Evolutionary conservation across 2,113 vertebrate genomes (phyloP).

Genomic region (Pongo pygmaeus): DNA sequence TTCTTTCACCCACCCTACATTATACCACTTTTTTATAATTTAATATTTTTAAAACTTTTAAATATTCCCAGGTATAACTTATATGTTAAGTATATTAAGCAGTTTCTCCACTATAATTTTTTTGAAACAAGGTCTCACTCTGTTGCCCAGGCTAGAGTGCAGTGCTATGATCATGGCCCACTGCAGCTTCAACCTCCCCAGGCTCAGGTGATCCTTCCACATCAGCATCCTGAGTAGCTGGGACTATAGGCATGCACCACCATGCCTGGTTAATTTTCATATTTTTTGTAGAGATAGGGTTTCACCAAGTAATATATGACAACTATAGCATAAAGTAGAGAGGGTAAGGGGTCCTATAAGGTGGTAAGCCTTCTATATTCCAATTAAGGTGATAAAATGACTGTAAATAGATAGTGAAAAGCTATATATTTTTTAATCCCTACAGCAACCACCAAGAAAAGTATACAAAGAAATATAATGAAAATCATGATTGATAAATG

Average conservation of each 20-base stretch:
- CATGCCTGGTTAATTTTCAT: too few relatives aligned
- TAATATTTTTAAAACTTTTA: neutral
- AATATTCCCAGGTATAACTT: neutral
- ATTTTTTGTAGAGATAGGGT: too few relatives aligned
- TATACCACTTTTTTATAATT: neutral
- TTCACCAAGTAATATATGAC: neutral
- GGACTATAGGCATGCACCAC: too few relatives aligned
- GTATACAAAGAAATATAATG: neutral
- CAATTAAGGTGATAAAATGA: neutral
- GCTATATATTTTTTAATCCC: neutral
- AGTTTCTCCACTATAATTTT: neutral
- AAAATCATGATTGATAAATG: neutral
- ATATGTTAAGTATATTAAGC: neutral
- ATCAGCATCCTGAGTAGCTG: too few relatives aligned
- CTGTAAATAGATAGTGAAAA: neutral
- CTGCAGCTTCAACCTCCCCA: too few relatives aligned
- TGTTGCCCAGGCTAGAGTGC: too few relatives aligned
- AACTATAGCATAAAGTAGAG: neutral
- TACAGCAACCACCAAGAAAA: neutral
- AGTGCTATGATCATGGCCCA: too few relatives aligned
- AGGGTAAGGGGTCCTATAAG: neutral
- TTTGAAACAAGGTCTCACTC: too few relatives aligned
- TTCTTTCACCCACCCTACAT: neutral
- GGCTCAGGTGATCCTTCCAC: too few relatives aligned
- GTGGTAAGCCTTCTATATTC: neutral